phyloP scores from a whole-genome alignment of 1,140 invertebrate species.

The Paraescarpia echinospica region DNA sequence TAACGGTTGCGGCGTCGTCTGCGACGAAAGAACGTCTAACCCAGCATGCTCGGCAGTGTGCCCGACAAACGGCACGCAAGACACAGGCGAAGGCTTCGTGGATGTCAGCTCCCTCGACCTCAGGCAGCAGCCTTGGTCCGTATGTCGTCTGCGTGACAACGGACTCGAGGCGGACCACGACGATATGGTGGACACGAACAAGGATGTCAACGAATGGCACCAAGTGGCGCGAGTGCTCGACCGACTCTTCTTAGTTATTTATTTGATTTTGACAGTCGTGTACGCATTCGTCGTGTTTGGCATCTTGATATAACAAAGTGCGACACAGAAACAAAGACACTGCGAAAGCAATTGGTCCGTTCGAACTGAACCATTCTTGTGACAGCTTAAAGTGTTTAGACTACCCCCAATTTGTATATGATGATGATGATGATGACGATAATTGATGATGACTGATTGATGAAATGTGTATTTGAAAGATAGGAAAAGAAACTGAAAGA shows the following conservation, averaged over 20 bases:
- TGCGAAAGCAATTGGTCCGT: no score
- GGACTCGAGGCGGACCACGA: neutral
- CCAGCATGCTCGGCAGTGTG: no score
- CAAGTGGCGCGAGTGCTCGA: constrained; percentile 37
- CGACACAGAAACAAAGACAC: no score
- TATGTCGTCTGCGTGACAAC: neutral
- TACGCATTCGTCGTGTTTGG: neutral
- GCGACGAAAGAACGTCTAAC: neutral
- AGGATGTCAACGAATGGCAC: constrained; percentile 32
- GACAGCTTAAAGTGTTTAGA: no score
- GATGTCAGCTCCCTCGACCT: neutral
- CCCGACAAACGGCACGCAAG: neutral
- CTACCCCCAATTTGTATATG: no score
- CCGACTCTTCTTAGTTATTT: constrained; percentile 32
- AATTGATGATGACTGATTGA: no score
- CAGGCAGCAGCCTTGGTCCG: neutral
- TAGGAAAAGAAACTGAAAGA: no score
- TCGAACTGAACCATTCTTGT: no score
- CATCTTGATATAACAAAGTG: neutral
- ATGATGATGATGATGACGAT: no score
- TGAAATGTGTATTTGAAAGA: no score
- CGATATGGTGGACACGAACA: neutral
- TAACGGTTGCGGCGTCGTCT: neutral
- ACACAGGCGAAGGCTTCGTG: neutral
- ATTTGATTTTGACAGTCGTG: neutral